Conservation (phyloP, 2,113 vertebrate species). For the Entelurus aequoreus region DNA sequence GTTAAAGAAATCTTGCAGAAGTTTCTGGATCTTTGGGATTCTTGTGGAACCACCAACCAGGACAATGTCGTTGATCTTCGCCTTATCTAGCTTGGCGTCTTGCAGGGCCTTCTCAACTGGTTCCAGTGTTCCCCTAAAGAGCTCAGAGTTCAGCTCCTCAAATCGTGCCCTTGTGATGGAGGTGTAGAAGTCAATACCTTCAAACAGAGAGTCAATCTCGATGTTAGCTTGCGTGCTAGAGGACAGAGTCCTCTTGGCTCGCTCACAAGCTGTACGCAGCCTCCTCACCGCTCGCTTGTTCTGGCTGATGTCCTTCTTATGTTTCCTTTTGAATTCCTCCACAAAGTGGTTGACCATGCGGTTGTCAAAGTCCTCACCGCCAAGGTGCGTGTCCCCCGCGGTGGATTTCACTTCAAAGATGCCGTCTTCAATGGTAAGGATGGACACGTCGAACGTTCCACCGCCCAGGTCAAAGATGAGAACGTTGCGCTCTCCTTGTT, state of each 20-base stretch:
- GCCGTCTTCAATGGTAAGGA: slow-evolving; percentile 67
- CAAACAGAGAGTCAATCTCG: slow-evolving; percentile 64
- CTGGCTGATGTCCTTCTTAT: slow-evolving; percentile 63
- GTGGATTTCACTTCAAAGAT: slow-evolving; percentile 69
- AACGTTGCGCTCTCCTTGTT: slow-evolving; percentile 56
- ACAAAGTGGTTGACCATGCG: slow-evolving; percentile 65
- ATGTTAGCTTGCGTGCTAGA: slow-evolving; percentile 65
- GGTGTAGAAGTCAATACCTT: slow-evolving; percentile 68
- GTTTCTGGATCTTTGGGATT: slow-evolving; percentile 70
- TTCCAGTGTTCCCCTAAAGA: slow-evolving; percentile 64
- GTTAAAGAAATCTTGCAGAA: slow-evolving; percentile 64
- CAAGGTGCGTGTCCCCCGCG: slow-evolving; percentile 65
- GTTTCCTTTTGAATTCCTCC: slow-evolving; percentile 64
- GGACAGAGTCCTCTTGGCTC: slow-evolving; percentile 65
- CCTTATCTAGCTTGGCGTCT: slow-evolving; percentile 64
- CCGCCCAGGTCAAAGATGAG: slow-evolving; percentile 68
- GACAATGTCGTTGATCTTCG: slow-evolving; percentile 59
- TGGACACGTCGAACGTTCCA: slow-evolving; percentile 67
- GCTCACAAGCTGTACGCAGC: slow-evolving; percentile 62
- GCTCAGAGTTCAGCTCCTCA: slow-evolving; percentile 65
- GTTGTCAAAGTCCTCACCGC: slow-evolving; percentile 65
- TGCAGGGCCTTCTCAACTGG: slow-evolving; percentile 63
- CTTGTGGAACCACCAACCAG: slow-evolving; percentile 65
- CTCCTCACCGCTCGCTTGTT: slow-evolving; percentile 64
- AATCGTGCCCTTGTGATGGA: slow-evolving; percentile 66